These are phyloP conservation scores for Burhinus oedicnemus DNA, from an alignment of 2,113 vertebrate species.

Conservation along the genomic window DNA sequence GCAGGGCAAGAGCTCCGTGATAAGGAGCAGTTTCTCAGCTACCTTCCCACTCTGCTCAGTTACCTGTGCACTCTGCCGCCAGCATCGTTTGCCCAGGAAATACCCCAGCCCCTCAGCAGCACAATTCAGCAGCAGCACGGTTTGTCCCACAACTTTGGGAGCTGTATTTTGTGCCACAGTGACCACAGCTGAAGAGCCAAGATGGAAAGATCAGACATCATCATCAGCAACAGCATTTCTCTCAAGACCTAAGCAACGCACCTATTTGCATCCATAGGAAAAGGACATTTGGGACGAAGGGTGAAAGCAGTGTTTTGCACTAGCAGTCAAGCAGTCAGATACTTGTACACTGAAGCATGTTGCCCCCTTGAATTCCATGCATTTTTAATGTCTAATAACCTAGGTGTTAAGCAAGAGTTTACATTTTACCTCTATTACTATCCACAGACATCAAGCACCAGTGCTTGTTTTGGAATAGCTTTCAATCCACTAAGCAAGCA, in stretches of 20 bases:
- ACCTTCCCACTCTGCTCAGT: neutral
- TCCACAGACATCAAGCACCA: neutral
- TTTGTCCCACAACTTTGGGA: neutral
- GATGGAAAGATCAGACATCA: neutral
- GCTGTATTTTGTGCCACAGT: neutral
- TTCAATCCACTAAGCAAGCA: neutral
- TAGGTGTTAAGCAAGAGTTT: slow-evolving; percentile 16
- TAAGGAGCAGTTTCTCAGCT: neutral
- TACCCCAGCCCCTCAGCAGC: neutral
- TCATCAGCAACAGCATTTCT: neutral
- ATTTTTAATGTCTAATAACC: slow-evolving; percentile 41
- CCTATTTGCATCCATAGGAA: accelerated
- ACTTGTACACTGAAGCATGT: neutral
- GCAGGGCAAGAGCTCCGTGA: neutral
- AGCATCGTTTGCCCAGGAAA: neutral
- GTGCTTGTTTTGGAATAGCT: neutral
- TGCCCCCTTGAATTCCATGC: slow-evolving; percentile 34
- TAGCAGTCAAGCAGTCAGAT: neutral
- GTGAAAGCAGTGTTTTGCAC: neutral
- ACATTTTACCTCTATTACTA: neutral
- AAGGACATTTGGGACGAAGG: neutral
- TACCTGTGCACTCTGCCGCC: neutral
- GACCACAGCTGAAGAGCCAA: neutral
- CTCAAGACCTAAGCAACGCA: neutral
- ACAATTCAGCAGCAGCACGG: neutral